A percentile compares a stretch with the other conserved stretches of the same genome.
Conservation (phyloP, 2,797 vertebrate species). For the Micromesistius poutassou region DNA sequence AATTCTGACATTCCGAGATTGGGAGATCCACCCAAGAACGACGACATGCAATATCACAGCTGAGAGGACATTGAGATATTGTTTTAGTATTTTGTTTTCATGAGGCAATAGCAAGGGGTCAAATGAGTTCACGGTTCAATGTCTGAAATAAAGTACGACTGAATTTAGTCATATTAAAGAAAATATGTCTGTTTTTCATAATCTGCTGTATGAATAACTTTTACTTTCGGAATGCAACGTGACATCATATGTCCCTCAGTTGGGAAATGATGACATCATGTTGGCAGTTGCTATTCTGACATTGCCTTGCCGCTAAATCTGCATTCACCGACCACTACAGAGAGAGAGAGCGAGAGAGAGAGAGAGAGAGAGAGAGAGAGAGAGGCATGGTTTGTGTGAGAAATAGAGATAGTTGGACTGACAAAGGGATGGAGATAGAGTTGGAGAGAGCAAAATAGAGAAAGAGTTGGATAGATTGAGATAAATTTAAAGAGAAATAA, state of each 20-base stretch:
- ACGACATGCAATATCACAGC: neutral
- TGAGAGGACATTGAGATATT: neutral
- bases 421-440: too few species aligned
- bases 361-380: too few species aligned
- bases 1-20: slow-evolving; percentile 6
- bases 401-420: too few species aligned
- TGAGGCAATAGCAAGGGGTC: neutral
- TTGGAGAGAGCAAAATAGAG: too few species aligned
- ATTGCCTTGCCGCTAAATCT: neutral
- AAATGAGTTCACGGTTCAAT: neutral
- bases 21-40: neutral
- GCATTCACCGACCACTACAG: neutral
- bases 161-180: neutral
- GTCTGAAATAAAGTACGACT: neutral
- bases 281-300: neutral
- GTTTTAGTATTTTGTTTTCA: neutral
- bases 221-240: neutral
- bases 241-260: neutral
- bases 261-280: neutral
- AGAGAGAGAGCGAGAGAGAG: neutral
- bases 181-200: too few species aligned
- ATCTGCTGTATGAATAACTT: neutral
- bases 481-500: neutral
- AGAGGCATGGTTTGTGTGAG: too few species aligned
- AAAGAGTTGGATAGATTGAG: neutral